Conservation (phyloP, 1,140 invertebrate genomes). For the Drosophila bifasciata region DNA sequence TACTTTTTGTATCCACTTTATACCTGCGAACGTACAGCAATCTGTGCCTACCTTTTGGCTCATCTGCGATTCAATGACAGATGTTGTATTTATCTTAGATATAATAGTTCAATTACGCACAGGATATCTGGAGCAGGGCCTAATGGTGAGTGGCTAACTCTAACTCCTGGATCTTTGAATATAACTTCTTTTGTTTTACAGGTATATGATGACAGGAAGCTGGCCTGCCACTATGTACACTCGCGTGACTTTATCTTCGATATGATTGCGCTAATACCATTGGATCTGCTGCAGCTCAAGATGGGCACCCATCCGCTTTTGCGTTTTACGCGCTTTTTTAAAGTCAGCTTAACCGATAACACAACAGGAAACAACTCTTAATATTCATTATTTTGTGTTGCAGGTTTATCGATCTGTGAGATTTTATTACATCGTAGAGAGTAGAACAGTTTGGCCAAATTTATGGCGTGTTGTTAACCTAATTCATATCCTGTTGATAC, state of each 20-base stretch:
- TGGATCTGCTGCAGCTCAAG: conserved; percentile 93
- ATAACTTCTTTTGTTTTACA: conserved; percentile 31
- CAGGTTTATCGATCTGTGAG: conserved; percentile 95
- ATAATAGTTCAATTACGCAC: conserved; percentile 96
- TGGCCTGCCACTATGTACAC: conserved; percentile 94
- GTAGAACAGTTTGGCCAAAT: conserved; percentile 97
- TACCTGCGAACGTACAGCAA: conserved; percentile 84
- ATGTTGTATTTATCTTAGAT: conserved; percentile 94
- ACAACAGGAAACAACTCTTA: neutral
- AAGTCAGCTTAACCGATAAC: conserved; percentile 84
- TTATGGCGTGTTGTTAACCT: conserved; percentile 97
- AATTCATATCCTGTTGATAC: conserved; percentile 96
- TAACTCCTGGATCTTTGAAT: too few species aligned
- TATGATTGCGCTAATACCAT: conserved; percentile 91
- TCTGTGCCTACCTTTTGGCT: conserved; percentile 90
- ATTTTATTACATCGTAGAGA: conserved; percentile 98
- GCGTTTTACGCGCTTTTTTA: conserved; percentile 92
- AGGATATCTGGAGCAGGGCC: conserved; percentile 97
- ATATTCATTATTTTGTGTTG: neutral
- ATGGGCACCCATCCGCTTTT: conserved; percentile 92
- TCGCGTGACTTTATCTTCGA: conserved; percentile 95
- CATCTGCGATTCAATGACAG: conserved; percentile 92
- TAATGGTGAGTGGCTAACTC: conserved; percentile 89
- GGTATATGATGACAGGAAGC: conserved; percentile 94
- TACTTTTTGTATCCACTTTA: conserved; percentile 10